Evolutionary conservation across 1,140 invertebrate species (phyloP).

Genomic region (Diachasma alloeum): DNA sequence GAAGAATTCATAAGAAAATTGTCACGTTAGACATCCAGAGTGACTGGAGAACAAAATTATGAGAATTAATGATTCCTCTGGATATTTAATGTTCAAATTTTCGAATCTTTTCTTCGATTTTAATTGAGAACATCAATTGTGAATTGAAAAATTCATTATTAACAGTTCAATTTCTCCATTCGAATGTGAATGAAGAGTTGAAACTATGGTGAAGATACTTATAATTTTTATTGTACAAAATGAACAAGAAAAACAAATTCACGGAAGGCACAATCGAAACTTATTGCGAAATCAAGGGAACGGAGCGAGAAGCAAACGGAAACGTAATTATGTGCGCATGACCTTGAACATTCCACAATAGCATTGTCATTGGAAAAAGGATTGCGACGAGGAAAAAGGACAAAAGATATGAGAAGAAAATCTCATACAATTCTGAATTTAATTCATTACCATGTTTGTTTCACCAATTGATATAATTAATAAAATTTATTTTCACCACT

Average conservation of each 20-base stretch:
- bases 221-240: neutral
- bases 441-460: neutral
- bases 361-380: neutral
- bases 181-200: neutral
- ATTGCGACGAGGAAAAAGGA: neutral
- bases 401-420: neutral
- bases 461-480: neutral
- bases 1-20: too few relatives aligned
- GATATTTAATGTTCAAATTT: too few relatives aligned
- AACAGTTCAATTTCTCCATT: neutral
- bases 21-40: too few relatives aligned
- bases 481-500: too few relatives aligned
- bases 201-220: neutral
- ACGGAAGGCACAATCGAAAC: neutral
- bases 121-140: neutral
- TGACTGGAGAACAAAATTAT: too few relatives aligned
- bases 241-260: neutral
- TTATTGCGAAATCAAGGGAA: neutral
- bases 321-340: neutral
- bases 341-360: conserved; percentile 3
- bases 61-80: too few relatives aligned
- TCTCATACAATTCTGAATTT: neutral
- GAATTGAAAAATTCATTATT: neutral
- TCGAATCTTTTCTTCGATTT: too few relatives aligned
- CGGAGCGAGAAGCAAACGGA: neutral